phyloP scores from a whole-genome alignment of 2,113 vertebrate species.

The Ammodytes marinus region DNA sequence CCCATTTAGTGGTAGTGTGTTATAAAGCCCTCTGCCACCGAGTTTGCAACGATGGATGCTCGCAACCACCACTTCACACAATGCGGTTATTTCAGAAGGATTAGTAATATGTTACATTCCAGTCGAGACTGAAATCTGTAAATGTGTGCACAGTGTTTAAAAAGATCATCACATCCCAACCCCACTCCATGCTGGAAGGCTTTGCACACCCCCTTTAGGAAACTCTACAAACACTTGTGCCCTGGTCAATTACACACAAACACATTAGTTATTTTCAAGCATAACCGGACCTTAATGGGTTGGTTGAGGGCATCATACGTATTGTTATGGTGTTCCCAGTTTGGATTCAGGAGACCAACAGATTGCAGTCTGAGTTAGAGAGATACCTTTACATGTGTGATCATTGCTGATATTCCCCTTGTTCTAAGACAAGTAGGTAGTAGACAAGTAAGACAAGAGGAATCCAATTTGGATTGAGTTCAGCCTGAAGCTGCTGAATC shows the following conservation, averaged over 20 bases:
- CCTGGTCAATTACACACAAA: background rate
- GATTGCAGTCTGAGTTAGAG: background rate
- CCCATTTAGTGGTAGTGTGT: too few relatives aligned
- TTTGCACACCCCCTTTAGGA: background rate
- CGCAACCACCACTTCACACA: too few relatives aligned
- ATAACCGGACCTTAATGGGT: background rate
- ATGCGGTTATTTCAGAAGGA: too few relatives aligned
- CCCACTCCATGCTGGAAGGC: background rate
- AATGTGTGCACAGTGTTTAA: background rate
- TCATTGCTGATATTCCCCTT: background rate
- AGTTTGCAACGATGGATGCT: too few relatives aligned
- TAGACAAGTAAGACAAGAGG: background rate
- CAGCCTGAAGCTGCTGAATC: constrained; percentile 6
- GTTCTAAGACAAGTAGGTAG: too few relatives aligned
- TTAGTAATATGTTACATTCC: background rate
- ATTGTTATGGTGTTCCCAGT: background rate
- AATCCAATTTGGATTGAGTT: constrained; percentile 7
- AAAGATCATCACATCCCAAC: background rate
- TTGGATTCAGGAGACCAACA: background rate
- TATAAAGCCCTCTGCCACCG: too few relatives aligned
- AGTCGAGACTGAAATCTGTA: background rate
- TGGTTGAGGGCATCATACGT: background rate
- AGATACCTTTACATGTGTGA: background rate
- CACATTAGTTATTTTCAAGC: background rate
- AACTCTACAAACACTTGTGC: background rate